A percentile compares a stretch with the other conserved stretches of the same genome.
phyloP scores from a whole-genome alignment of 1,140 invertebrate species.

The Euschistus heros region DNA sequence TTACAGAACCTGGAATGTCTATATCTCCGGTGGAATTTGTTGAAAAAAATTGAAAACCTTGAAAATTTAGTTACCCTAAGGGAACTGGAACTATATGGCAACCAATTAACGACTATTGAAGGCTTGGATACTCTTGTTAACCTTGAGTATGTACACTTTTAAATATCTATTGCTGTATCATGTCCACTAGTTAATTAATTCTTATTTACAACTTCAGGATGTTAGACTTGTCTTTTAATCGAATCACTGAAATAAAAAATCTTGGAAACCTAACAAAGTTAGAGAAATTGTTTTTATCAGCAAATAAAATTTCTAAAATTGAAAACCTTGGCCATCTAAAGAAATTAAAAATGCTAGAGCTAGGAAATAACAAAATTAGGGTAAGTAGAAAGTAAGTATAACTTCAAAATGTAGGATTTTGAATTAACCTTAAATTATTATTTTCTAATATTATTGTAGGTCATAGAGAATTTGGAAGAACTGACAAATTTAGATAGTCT shows the following conservation, averaged over 20 bases:
- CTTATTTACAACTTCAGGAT: constrained; percentile 45
- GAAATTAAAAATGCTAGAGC: constrained; percentile 74
- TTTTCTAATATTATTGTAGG: constrained; percentile 1
- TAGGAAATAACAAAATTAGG: constrained; percentile 90
- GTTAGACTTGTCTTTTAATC: constrained; percentile 95
- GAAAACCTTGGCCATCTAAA: constrained; percentile 77
- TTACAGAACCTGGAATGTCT: constrained; percentile 63
- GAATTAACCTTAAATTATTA: not conserved
- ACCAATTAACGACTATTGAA: constrained; percentile 85
- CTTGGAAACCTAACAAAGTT: constrained; percentile 69
- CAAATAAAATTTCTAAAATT: constrained; percentile 87
- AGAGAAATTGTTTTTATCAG: constrained; percentile 79
- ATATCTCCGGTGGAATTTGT: constrained; percentile 86
- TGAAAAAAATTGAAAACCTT: constrained; percentile 88
- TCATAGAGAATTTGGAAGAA: constrained; percentile 28
- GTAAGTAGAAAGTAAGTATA: constrained; percentile 35
- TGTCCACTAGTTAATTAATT: no score
- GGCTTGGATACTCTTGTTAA: constrained; percentile 78
- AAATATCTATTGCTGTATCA: no score
- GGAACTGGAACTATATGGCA: constrained; percentile 93
- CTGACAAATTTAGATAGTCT: constrained; percentile 62
- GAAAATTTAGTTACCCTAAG: constrained; percentile 57
- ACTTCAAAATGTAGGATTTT: not conserved
- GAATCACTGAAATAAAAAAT: constrained; percentile 81
- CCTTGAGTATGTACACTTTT: constrained; percentile 63